These are phyloP conservation scores for Caenorhabditis sp. DNA, from an alignment of 2,888 invertebrate species.

Conservation along the genomic window DNA sequence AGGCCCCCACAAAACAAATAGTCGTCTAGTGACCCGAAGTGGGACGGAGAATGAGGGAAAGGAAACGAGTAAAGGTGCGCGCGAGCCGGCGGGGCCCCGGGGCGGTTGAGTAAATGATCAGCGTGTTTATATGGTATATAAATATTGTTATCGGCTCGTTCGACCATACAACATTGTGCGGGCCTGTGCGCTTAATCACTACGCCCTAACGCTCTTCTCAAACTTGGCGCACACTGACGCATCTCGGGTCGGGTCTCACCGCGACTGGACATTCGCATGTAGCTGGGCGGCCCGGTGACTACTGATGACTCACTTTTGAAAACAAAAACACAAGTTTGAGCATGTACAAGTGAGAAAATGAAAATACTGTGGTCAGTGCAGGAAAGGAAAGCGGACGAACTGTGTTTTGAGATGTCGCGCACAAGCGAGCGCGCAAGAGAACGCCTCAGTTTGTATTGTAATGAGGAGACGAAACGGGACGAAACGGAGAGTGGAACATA, in stretches of 20 bases:
- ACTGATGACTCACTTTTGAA: too few species aligned
- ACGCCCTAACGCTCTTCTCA: constrained; percentile 30
- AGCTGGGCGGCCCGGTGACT: too few species aligned
- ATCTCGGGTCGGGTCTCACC: not conserved
- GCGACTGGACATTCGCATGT: too few species aligned
- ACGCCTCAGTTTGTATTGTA: constrained; percentile 46
- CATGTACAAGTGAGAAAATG: not conserved
- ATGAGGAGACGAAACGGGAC: constrained; percentile 47
- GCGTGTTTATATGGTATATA: constrained; percentile 44
- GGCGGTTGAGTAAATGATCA: constrained; percentile 50
- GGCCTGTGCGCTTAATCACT: constrained; percentile 16
- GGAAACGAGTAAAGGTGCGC: constrained; percentile 32
- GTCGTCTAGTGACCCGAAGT: constrained; percentile 35
- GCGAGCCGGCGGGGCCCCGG: constrained; percentile 15
- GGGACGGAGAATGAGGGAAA: constrained; percentile 2
- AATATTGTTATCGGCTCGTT: constrained; percentile 56
- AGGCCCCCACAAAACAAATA: constrained; percentile 26
- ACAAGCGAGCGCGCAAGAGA: constrained; percentile 7
- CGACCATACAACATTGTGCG: constrained; percentile 17
- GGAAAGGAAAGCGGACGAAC: constrained; percentile 10
- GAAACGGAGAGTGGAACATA: constrained; percentile 21
- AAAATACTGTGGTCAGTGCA: constrained; percentile 12
- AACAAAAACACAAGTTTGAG: too few species aligned
- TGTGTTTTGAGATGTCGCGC: constrained; percentile 25
- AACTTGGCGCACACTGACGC: constrained; percentile 25